These are phyloP conservation scores for Didymodactylos carnosus DNA, from an alignment of 2,888 invertebrate species.

Conservation along the genomic window DNA sequence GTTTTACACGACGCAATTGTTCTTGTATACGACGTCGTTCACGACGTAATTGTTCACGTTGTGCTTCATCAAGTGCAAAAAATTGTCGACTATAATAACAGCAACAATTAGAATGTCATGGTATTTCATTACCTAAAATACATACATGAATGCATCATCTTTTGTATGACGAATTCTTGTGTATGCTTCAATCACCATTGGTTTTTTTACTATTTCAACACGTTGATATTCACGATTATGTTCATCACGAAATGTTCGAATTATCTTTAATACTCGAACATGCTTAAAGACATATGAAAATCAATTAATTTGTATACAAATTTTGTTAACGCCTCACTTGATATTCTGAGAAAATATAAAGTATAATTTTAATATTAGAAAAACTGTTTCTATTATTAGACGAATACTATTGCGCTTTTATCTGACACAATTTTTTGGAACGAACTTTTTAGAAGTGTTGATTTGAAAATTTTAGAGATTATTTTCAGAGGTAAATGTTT, in stretches of 20 bases:
- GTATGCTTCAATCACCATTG: conserved; percentile 86
- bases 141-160: conserved; percentile 43
- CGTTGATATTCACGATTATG: conserved; percentile 66
- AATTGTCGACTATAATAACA: conserved; percentile 5
- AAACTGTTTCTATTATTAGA: too few relatives aligned
- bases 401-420: too few relatives aligned
- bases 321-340: too few relatives aligned
- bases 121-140: too few relatives aligned
- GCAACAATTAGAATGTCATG: too few relatives aligned
- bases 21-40: conserved; percentile 52
- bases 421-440: too few relatives aligned
- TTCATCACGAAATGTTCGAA: conserved; percentile 69
- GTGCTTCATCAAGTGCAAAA: conserved; percentile 67
- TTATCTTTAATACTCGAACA: conserved; percentile 53
- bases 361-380: too few relatives aligned
- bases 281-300: conserved; percentile 16
- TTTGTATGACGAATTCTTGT: conserved; percentile 85
- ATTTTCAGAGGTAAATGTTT: too few relatives aligned
- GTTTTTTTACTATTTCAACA: conserved; percentile 72
- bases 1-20: conserved; percentile 8
- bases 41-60: conserved; percentile 93
- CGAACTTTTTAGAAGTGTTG: too few relatives aligned
- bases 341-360: too few relatives aligned
- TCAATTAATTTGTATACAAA: too few relatives aligned
- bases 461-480: too few relatives aligned